These are phyloP conservation scores for Oligia fasciuncula DNA, from an alignment of 2,888 invertebrate species.

Conservation along the genomic window DNA sequence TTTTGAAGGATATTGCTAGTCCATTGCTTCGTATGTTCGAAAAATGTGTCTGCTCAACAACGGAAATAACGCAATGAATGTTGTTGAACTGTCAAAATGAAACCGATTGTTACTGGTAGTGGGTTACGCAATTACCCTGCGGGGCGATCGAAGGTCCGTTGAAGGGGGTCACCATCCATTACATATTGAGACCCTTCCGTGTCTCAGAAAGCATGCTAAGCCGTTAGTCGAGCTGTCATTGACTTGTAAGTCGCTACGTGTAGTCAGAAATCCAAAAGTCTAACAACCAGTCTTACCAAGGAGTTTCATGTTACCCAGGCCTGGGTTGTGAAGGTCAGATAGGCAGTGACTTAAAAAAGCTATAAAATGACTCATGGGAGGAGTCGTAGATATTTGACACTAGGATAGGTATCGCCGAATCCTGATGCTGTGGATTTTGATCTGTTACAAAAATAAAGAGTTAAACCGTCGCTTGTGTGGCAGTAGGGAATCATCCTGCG, in stretches of 20 bases:
- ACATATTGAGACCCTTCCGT: neutral
- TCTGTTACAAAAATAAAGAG: conserved; percentile 87
- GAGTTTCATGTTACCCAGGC: too few species aligned
- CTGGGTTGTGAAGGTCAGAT: neutral
- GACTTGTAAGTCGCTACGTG: neutral
- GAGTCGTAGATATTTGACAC: conserved; percentile 98
- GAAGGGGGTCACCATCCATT: neutral
- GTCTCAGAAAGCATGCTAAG: neutral
- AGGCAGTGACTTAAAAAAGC: neutral
- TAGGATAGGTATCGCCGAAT: conserved; percentile 95
- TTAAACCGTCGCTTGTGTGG: neutral
- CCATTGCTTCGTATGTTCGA: too few species aligned
- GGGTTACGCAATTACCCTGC: too few species aligned
- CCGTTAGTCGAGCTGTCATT: neutral
- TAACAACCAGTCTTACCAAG: neutral
- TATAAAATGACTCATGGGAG: conserved; percentile 97
- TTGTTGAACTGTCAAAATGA: too few species aligned
- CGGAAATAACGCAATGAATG: too few species aligned
- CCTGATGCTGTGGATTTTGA: conserved; percentile 96
- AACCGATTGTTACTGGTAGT: too few species aligned
- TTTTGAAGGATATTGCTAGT: too few species aligned
- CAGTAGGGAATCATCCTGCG: too few species aligned
- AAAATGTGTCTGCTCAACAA: too few species aligned
- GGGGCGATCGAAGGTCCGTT: too few species aligned
- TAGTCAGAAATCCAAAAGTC: neutral